These are phyloP conservation scores for Biston stratarius DNA, from an alignment of 2,888 invertebrate genomes.

Conservation along the genomic window DNA sequence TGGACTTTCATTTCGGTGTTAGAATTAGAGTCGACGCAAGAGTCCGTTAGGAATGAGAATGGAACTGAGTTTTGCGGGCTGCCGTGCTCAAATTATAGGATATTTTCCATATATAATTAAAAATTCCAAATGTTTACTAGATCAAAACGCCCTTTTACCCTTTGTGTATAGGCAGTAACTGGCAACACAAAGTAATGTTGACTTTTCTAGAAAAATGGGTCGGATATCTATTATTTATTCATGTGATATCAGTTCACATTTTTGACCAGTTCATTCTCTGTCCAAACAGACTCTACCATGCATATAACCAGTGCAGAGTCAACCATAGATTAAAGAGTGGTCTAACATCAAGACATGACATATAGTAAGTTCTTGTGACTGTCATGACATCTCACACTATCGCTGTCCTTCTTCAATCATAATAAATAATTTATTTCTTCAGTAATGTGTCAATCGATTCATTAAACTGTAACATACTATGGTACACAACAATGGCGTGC, in stretches of 20 bases:
- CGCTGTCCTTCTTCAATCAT: not conserved
- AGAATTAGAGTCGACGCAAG: not conserved
- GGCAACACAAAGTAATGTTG: too few relatives aligned
- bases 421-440: not conserved
- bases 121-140: too few relatives aligned
- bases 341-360: not conserved
- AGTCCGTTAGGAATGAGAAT: too few relatives aligned
- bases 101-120: too few relatives aligned
- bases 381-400: not conserved
- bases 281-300: too few relatives aligned
- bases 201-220: too few relatives aligned
- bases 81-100: too few relatives aligned
- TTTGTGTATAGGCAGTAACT: too few relatives aligned
- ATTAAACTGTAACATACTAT: constrained; percentile 14
- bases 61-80: not conserved
- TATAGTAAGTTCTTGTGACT: not conserved
- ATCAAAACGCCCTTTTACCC: too few relatives aligned
- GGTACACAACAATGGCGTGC: constrained; percentile 2
- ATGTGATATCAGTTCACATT: too few relatives aligned
- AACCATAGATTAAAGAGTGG: constrained; percentile 1
- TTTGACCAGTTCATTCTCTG: too few relatives aligned
- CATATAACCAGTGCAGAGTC: not conserved
- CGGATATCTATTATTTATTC: too few relatives aligned
- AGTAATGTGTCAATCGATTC: constrained; percentile 14
- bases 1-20: not conserved